Base-by-base conservation (phyloP, 2,888 invertebrate species). In the Erebia aethiops region DNA sequence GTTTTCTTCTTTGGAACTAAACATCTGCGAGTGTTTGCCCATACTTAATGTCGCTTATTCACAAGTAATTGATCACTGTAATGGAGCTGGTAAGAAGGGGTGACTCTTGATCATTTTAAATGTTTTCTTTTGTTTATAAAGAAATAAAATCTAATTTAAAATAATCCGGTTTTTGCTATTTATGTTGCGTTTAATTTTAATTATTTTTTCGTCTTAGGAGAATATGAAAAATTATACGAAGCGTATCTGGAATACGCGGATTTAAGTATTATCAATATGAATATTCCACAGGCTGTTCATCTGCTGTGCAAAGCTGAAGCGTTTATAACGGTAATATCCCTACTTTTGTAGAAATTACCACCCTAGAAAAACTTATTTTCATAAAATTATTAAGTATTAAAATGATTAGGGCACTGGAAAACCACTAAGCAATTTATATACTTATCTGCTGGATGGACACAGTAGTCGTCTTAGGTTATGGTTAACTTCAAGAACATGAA, bases 61-160 rank as follows among this genome's bases (percentile, higher is more conserved):
- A 1, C 94, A 95, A 79, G 86, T 95, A 61, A 87, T 95, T 51
- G 92, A 94, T 0, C 95, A 96, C 80, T 95, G 95, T 79, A 91
- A 89, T 62, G 95, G 94, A 62, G 94, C 95, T 70, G 94, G 95
- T 95, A 83, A 85, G n/a, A 51, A 35, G 35, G 35, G 35, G 26
- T 26, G 21, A 3, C 26, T 26, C 35, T 35, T 35, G 26, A 35
- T 7, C 7, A 35, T 35, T 35, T 35, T 35, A 7, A 35, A 35
- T 35, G 35, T 35, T 35, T 35, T 5, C 35, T 57, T 64, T 46
- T 66, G 7, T 51, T 67, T 3, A 14, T 13, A 14, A 14, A 11
- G 49, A 1, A 14, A 14, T 7, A 35, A 35, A 35, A 35, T 49
- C 14, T 49, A 49, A 14, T 4, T 11, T 4, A 13, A 49, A 14